Evolutionary conservation across 2,113 vertebrate genomes (phyloP).

Genomic region (Andinoacara biseriatus): DNA sequence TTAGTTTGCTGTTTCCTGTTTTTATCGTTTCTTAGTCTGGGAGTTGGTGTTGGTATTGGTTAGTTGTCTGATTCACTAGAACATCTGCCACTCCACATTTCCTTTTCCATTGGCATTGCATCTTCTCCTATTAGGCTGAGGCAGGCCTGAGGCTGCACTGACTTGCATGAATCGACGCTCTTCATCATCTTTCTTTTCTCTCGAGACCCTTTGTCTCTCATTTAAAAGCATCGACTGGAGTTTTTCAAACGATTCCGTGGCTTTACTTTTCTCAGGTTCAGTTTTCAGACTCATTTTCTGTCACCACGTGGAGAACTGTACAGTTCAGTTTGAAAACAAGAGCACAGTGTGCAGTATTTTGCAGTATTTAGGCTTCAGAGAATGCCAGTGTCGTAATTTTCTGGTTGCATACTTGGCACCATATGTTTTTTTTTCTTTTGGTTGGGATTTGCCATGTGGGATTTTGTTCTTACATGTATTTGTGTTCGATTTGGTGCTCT

Average conservation of each 20-base stretch:
- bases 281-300: not conserved
- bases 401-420: constrained; percentile 1
- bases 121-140: too few species aligned
- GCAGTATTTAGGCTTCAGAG: not conserved
- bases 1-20: not conserved
- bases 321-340: constrained; percentile 3
- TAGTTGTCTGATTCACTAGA: too few species aligned
- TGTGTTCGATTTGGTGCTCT: not conserved
- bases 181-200: not conserved
- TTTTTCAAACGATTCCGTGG: not conserved
- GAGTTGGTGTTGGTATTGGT: not conserved
- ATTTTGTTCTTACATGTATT: constrained; percentile 14
- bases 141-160: too few species aligned
- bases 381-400: constrained; percentile 7
- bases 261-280: not conserved
- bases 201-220: not conserved
- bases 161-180: not conserved
- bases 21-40: not conserved
- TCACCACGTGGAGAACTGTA: not conserved
- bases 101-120: not conserved
- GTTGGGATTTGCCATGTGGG: constrained; percentile 1
- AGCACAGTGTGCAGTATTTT: not conserved
- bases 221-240: constrained; percentile 6
- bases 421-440: not conserved
- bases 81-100: too few species aligned